Evolutionary conservation across 35 echinoderm and acorn worm genomes (phyloP), one percentile per base, ranked within the genome.

Genomic region (Heliocidaris erythrogramma): DNA sequence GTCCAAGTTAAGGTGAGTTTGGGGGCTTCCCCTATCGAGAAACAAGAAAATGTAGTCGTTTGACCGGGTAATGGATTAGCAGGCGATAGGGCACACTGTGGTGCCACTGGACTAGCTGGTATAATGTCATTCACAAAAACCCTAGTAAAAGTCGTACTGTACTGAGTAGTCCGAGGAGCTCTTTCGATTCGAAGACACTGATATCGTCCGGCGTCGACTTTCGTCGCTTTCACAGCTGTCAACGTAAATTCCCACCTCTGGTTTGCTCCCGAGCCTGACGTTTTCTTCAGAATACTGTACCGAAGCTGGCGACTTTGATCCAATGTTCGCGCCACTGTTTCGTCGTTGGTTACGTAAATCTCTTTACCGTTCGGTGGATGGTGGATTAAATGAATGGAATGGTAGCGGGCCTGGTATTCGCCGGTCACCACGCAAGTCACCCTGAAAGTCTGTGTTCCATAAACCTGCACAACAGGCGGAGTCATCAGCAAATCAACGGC

Each of bases 171-270:
- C 50, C 48, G 48, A 0, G 91, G 48, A 16, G 91, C 31, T 59
- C 48, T 59, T 27, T 92, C 91, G 29, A 30, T 92, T 59, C 91
- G 31, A 0, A 92, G 29, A 48, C 91, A 92, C 91, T 92, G 91
- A 59, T 56, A 92, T 92, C 50, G 91, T 2, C 91, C 91, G 50
- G 50, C 24, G 49, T 92, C 91, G 18, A 42, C 50, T 50, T 92
- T 92, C 7, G 91, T n/a, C 29, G 91, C 91, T 59, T 59, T 92
- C 18, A 13, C 16, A 59, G 59, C 47, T 10, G 91, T 59, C 49
- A 92, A 59, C 16, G 30, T 92, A 92, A 92, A 92, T 50, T 92
- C 91, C 91, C 91, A 92, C 47, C 91, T 49, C 47, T 92, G 91
- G 27, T 49, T 48, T 30, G 48, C 48, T 13, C 91, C 91, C 32